Evolutionary conservation across 2,113 vertebrate genomes (phyloP).

Genomic region (Gallinago jamesoni): DNA sequence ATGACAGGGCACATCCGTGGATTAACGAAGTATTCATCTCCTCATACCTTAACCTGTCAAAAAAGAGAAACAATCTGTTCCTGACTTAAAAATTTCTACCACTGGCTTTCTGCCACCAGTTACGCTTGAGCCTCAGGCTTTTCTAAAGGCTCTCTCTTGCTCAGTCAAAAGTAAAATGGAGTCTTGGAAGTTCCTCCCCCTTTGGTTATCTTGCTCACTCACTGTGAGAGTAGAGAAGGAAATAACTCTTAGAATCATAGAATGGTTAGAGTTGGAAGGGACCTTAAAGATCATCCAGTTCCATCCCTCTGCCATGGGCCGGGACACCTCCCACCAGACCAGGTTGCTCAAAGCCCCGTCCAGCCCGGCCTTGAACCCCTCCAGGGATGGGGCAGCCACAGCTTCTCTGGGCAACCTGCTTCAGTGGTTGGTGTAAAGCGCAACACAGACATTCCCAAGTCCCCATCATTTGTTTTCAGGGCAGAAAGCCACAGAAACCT

Average conservation of each 20-base stretch:
- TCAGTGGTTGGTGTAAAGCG: neutral
- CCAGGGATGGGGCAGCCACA: too few species aligned
- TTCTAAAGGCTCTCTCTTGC: neutral
- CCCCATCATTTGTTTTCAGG: neutral
- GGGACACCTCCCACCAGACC: too few species aligned
- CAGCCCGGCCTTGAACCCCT: too few species aligned
- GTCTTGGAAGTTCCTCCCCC: neutral
- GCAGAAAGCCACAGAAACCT: neutral
- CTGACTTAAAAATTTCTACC: neutral
- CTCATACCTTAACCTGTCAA: neutral
- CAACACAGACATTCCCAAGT: neutral
- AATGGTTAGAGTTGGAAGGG: too few species aligned
- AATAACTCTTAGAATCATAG: neutral
- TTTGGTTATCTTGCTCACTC: neutral
- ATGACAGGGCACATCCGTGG: neutral
- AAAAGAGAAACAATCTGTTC: neutral
- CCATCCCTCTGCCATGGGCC: too few species aligned
- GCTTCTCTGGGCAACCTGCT: too few species aligned
- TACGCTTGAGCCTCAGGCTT: neutral
- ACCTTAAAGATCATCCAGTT: too few species aligned
- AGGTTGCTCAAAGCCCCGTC: too few species aligned
- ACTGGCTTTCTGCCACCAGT: neutral
- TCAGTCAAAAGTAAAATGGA: neutral
- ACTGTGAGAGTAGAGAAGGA: neutral
- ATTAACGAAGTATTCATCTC: neutral